A percentile compares a stretch with the other conserved stretches of the same genome.
Evolutionary conservation across 2,888 invertebrate genomes (phyloP).

Genomic region (Diarsia rubi): DNA sequence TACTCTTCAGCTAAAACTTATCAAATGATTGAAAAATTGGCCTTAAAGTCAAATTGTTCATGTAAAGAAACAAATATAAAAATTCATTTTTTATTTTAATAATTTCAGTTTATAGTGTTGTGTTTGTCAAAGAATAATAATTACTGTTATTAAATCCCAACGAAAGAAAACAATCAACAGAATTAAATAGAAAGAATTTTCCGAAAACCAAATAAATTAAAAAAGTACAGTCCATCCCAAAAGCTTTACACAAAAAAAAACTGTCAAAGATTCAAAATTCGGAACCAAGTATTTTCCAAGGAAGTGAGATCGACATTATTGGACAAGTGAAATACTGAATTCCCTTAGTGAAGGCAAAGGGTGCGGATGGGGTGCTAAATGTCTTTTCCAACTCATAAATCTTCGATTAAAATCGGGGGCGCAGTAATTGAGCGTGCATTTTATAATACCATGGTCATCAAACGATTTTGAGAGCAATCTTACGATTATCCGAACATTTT

Average conservation of each 20-base stretch:
- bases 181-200: conserved; percentile 15
- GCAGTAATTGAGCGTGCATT: conserved; percentile 72
- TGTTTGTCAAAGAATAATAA: conserved; percentile 17
- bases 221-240: conserved; percentile 29
- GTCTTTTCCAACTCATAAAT: conserved; percentile 77
- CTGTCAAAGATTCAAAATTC: conserved; percentile 27
- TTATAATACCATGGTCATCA: conserved; percentile 64
- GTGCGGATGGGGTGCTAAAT: conserved; percentile 77
- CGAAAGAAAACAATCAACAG: conserved; percentile 19
- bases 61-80: not conserved
- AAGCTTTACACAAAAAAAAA: conserved; percentile 4
- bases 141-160: conserved; percentile 19
- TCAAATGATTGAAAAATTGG: not conserved
- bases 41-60: not conserved
- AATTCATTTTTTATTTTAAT: not conserved
- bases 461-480: conserved; percentile 38
- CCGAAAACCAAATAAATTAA: conserved; percentile 19
- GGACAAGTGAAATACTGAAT: conserved; percentile 73
- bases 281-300: conserved; percentile 31
- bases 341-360: conserved; percentile 70
- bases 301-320: conserved; percentile 58
- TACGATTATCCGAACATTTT: conserved; percentile 7
- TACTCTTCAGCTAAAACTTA: not conserved
- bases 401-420: conserved; percentile 72
- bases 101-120: conserved; percentile 13